These are phyloP conservation scores for Ardeotis arabs DNA, from an alignment of 2,113 vertebrate species.

Conservation along the genomic window DNA sequence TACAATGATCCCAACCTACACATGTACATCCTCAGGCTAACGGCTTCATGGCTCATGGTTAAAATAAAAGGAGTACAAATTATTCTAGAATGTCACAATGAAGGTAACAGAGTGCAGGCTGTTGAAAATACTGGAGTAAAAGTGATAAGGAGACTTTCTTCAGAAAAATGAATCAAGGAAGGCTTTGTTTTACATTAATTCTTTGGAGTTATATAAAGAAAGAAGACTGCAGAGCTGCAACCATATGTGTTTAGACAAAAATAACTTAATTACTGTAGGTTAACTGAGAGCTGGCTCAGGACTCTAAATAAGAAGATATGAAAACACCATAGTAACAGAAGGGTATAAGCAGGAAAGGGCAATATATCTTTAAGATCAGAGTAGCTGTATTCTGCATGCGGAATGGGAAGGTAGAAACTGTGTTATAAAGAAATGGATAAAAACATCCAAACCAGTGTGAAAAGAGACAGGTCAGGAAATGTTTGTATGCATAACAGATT, in stretches of 20 bases:
- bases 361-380: background rate
- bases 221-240: background rate
- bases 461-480: background rate
- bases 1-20: background rate
- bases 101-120: background rate
- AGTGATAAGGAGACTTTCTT: background rate
- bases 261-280: conserved; percentile 48
- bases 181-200: background rate
- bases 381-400: background rate
- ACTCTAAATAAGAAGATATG: background rate
- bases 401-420: background rate
- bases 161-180: background rate
- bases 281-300: conserved; percentile 6
- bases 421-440: background rate
- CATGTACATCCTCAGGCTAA: fast-evolving
- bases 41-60: background rate
- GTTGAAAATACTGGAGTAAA: background rate
- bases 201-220: background rate
- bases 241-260: conserved; percentile 53
- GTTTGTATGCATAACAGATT: conserved; percentile 12
- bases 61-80: background rate
- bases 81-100: background rate
- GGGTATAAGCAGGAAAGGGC: background rate
- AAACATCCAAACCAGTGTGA: background rate
- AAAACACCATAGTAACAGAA: conserved; percentile 31